Evolutionary conservation across 2,888 invertebrate species (phyloP), one percentile per base, ranked within the genome.

Genomic region (Ochropacha duplaris): DNA sequence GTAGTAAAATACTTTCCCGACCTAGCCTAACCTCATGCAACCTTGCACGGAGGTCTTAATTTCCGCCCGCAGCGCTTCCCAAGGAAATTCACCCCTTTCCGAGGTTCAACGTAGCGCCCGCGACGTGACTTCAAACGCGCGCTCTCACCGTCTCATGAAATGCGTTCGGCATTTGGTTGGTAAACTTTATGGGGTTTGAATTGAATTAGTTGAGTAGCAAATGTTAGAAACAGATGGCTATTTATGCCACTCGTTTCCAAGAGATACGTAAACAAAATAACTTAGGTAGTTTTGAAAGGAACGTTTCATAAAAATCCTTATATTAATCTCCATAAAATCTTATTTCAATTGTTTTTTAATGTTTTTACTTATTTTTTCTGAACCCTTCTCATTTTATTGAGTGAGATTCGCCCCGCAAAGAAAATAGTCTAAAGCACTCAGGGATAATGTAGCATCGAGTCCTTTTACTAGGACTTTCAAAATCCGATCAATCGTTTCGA

Each of bases 31-130:
- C 50, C 54, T 36, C 64, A 59, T 60, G 64, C 63, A 64, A 72
- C 72, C 62, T 71, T 65, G 61, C 26, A 44, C 56, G 65, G 71
- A 71, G 69, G 73, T 70, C 69, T 72, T 73, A 76, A 77, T 77
- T 77, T 76, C 77, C 77, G 77, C 62, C 56, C 60, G 54, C 60
- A 63, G 59, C 50, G 49, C 57, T 61, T 56, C 28, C 36, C 55
- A 59, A 66, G 75, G 67, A 76, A 74, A 76, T 71, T 71, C 61
- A 64, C 62, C 64, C 64, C 68, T 65, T 64, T 61, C 50, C 60
- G 58, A 66, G 58, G 51, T 31, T 44, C 19, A 54, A 66, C 57
- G 60, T 22, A 44, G 44, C 19, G 8, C 44, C 16, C 51, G 22
- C 24, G 39, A 58, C 58, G 54, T 60, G 61, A 57, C 62, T 62